Evolutionary conservation across 2,797 vertebrate genomes (phyloP).

Genomic region (Typhlichthys eigenmanni): DNA sequence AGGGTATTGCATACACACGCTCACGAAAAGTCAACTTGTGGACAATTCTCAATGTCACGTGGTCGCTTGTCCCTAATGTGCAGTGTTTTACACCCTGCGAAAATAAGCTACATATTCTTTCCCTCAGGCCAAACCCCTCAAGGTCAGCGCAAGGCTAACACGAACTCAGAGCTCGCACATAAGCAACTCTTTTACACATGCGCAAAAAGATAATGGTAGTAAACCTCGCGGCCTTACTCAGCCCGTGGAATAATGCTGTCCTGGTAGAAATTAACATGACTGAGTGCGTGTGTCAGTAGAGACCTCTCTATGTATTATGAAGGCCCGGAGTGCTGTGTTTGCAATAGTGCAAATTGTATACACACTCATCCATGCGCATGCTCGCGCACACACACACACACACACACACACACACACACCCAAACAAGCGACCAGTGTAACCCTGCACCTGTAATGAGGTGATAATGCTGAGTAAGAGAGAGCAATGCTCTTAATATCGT

Average conservation of each 20-base stretch:
- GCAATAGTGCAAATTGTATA: conserved; percentile 61
- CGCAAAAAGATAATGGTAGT: conserved; percentile 37
- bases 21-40: background rate
- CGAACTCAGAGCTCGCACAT: conserved; percentile 4
- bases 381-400: conserved; percentile 12
- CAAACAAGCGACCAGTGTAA: conserved; percentile 35
- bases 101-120: conserved; percentile 7
- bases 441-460: conserved; percentile 65
- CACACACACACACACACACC: conserved; percentile 39
- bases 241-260: conserved; percentile 60
- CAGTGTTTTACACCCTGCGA: background rate
- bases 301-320: conserved; percentile 50
- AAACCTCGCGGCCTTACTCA: conserved; percentile 47
- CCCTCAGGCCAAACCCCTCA: background rate
- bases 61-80: background rate
- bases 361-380: conserved; percentile 47
- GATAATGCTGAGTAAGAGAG: conserved; percentile 71
- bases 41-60: background rate
- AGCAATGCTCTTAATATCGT: background rate
- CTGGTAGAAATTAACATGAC: conserved; percentile 64
- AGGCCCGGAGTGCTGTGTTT: conserved; percentile 57
- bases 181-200: conserved; percentile 27
- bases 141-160: conserved; percentile 11
- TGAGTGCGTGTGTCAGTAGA: conserved; percentile 64
- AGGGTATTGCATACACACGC: too few species aligned